Evolutionary conservation across 2,113 vertebrate species (phyloP).

Genomic region (Onychorhynchus coronatus): DNA sequence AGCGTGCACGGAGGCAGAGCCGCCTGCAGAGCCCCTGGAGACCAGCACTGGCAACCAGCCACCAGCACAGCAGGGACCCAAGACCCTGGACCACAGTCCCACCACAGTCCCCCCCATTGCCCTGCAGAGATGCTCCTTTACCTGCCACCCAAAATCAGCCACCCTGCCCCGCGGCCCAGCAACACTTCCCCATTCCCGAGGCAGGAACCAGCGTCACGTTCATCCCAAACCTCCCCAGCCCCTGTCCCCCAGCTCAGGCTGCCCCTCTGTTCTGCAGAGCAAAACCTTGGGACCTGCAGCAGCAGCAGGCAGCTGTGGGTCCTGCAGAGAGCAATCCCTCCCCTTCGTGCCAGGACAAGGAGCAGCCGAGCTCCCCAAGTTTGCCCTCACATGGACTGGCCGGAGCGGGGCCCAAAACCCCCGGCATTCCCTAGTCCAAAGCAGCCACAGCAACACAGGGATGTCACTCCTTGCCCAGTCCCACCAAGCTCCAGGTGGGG

Average conservation of each 20-base stretch:
- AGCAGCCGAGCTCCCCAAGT: neutral
- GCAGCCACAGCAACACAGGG: neutral
- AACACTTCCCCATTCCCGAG: neutral
- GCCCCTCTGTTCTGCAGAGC: neutral
- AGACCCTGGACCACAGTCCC: neutral
- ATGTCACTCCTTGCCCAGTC: neutral
- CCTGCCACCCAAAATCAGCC: rapidly evolving
- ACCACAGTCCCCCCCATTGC: neutral
- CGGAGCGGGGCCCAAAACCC: neutral
- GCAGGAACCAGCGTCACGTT: neutral
- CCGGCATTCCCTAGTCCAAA: neutral
- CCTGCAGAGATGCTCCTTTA: neutral
- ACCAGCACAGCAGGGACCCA: neutral
- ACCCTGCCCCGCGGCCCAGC: neutral
- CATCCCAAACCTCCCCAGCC: neutral
- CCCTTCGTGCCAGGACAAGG: rapidly evolving
- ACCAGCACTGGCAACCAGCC: neutral
- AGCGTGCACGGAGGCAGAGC: neutral
- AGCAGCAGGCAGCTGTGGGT: neutral
- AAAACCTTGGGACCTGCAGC: neutral
- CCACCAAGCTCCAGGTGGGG: neutral
- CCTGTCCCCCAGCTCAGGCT: neutral
- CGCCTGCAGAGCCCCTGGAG: neutral
- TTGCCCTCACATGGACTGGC: neutral
- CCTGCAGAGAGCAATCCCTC: neutral